phyloP scores from a whole-genome alignment of 2,113 vertebrate genomes.

The Bujurquina vittata region DNA sequence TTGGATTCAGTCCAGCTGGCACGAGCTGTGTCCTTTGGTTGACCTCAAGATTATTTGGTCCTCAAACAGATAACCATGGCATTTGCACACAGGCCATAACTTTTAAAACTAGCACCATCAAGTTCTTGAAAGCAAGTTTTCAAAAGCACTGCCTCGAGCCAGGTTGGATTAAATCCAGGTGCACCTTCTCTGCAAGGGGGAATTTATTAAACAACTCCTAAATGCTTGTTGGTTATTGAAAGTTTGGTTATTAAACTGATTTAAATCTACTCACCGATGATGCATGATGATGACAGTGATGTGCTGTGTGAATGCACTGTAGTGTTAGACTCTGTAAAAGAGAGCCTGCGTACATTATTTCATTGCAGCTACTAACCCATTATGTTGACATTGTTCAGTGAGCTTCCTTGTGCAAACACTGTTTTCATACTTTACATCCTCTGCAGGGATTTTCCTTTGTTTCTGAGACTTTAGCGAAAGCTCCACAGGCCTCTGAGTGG shows the following conservation, averaged over 20 bases:
- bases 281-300: constrained; percentile 28
- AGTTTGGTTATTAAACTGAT: background rate
- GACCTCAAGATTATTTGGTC: constrained; percentile 27
- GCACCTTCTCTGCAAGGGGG: background rate
- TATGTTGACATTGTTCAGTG: background rate
- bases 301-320: constrained; percentile 8
- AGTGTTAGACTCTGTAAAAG: background rate
- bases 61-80: constrained; percentile 11
- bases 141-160: constrained; percentile 10
- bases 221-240: background rate
- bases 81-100: background rate
- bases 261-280: background rate
- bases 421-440: background rate
- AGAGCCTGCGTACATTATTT: background rate
- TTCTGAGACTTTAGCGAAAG: background rate
- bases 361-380: constrained; percentile 4
- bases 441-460: background rate
- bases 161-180: constrained; percentile 46
- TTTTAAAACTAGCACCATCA: background rate
- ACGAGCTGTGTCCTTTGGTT: constrained; percentile 15
- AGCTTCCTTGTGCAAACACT: background rate
- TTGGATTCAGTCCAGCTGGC: constrained; percentile 57
- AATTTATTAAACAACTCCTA: background rate
- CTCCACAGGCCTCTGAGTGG: background rate
- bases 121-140: background rate